Base-by-base conservation (phyloP, 2,888 invertebrate species). In the Thymelicus lineola region DNA sequence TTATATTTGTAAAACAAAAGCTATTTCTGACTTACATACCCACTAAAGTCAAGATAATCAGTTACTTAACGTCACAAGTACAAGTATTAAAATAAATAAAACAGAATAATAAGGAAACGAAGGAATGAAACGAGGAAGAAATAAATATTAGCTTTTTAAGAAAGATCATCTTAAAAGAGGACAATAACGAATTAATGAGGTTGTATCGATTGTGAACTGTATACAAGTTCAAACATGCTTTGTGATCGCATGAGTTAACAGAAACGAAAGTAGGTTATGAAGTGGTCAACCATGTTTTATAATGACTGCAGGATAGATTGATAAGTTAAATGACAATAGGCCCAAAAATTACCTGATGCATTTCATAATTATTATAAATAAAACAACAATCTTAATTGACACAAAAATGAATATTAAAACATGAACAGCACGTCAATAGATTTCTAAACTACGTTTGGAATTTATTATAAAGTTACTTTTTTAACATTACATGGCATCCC, bases 161-260 rank as follows among this genome's bases (percentile, higher is more conserved):
- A 14, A 55, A 55, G 6, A 55, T 14, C 55, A 36, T 3, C 28
- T 38, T 58, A 38, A 38, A 5, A 58, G 38, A 15, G 58, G 36
- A 58, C 58, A 58, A 58, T 58, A 58, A 58, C 38, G 38, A 58
- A 58, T 58, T 58, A 58, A 58, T 58, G 58, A 58, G 58, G 58
- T 58, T 58, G 58, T 58, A 58, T 58, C 58, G 58, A 58, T 58
- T 38, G 9, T 58, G 58, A 58, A 65, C 63, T 59, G 12, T 14
- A 48, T 68, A 74, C 81, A 82, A 76, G 84, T 83, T 76, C 73
- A 75, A 79, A 82, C 84, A 73, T 80, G 85, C 80, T 79, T 73
- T 75, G 69, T 74, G 68, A 68, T 57, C 68, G 68, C 68, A 68
- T 62, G 68, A 68, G 61, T 68, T 68, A 62, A 62, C 68, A 68